Evolutionary conservation across 2,888 invertebrate genomes (phyloP), one percentile per base, ranked within the genome.

Genomic region (Calliopum simillimum): DNA sequence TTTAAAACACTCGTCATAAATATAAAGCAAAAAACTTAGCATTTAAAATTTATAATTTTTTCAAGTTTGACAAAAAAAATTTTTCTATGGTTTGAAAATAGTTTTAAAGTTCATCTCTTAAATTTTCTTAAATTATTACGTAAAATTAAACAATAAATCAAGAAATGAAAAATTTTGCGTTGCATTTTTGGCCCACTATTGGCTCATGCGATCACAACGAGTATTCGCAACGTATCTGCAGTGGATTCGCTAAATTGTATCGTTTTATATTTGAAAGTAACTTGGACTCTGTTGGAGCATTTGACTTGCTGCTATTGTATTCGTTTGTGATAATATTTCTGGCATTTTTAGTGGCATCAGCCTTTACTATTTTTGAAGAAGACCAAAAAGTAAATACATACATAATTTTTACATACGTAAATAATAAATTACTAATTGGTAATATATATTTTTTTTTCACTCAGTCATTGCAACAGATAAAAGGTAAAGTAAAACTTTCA

Each of bases 271-370:
- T 69, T 65, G 71, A 73, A 55, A 73, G 58, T 33, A 47, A 68
- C 21, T 53, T 73, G 46, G 68, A 71, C 12, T 65, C 61, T 33
- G 67, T 73, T 64, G 62, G 62, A 33, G 70, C 72, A 58, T 55
- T 73, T 25, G 75, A 75, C 41, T 49, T 68, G 43, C 19, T 72
- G 55, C 61, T 75, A 33, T 21, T 75, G 56, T 75, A 73, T 59
- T 68, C 73, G 12, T 75, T 75, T 61, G 47, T 75, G 25, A 68
- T 75, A n/a, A 73, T 70, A 23, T 75, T 75, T 53, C 53, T 75
- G 51, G 70, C 71, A 64, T 75, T 75, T 69, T 46, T 71, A 23
- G 70, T 71, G 2, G 72, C 72, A 41, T 49, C 71, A 6, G 55
- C 65, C 43, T n/a, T 72, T 11, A 19, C 71, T 11, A 51, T 75